These are phyloP conservation scores for Griposia aprilina DNA, from an alignment of 2,888 invertebrate genomes.

Conservation along the genomic window DNA sequence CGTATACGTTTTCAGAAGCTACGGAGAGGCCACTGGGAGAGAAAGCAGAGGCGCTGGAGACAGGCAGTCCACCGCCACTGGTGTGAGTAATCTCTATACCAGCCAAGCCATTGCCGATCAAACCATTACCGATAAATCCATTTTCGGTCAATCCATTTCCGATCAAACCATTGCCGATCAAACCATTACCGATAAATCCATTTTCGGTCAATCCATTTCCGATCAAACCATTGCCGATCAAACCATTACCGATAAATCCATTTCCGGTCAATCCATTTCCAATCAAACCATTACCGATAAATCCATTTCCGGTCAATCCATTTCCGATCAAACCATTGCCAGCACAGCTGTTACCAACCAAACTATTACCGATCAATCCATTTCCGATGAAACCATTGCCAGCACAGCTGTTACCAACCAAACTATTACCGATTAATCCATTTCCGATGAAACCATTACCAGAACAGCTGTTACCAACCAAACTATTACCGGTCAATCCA, in stretches of 20 bases:
- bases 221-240: not conserved
- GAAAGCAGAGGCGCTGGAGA: conserved; percentile 12
- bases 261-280: too few relatives aligned
- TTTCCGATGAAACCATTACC: not conserved
- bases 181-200: too few relatives aligned
- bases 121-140: conserved; percentile 3
- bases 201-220: not conserved
- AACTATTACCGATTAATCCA: conserved; percentile 2
- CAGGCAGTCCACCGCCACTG: conserved; percentile 20
- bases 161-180: not conserved
- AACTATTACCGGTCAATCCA: not conserved
- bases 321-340: not conserved
- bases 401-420: too few relatives aligned
- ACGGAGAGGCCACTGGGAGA: conserved; percentile 22
- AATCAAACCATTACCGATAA: not conserved
- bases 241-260: not conserved
- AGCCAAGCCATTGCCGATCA: not conserved
- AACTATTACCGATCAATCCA: conserved; percentile 9
- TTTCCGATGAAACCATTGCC: conserved; percentile 1
- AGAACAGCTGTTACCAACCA: conserved; percentile 4
- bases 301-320: not conserved
- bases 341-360: not conserved
- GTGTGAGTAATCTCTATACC: conserved; percentile 18
- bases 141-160: too few relatives aligned
- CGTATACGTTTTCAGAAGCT: too few relatives aligned